Conservation (phyloP, 1,140 invertebrate species). For the Pseudoatta argentina region DNA sequence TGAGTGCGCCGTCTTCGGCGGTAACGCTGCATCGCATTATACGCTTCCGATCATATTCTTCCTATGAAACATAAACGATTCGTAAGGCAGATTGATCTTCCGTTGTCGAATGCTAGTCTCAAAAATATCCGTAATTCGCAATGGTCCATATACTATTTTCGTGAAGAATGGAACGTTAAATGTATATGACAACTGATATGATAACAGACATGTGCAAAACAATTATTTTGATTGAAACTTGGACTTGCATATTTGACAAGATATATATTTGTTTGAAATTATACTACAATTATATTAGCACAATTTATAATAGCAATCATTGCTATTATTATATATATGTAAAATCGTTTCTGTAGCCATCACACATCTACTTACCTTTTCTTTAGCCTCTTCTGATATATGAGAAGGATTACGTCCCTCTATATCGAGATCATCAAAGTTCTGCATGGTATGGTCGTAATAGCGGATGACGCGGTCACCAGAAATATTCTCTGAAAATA, state of each 20-base stretch:
- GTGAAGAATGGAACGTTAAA: neutral
- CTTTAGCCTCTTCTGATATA: constrained; percentile 84
- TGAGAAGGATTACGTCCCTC: constrained; percentile 85
- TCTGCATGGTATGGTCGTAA: constrained; percentile 81
- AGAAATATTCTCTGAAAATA: constrained; percentile 80
- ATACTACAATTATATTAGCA: neutral
- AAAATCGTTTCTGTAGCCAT: neutral
- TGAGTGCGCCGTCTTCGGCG: constrained; percentile 84
- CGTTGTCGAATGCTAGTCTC: constrained; percentile 8
- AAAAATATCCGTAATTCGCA: constrained; percentile 13
- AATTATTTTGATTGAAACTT: neutral
- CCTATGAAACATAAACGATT: constrained; percentile 80
- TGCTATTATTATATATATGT: no score
- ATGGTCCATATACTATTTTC: neutral
- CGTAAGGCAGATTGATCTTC: constrained; percentile 40
- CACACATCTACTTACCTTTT: constrained; percentile 82
- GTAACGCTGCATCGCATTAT: constrained; percentile 85
- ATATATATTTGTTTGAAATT: constrained; percentile 4
- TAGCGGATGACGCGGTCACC: constrained; percentile 55
- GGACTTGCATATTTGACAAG: neutral
- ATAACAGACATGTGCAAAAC: neutral
- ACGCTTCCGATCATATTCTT: constrained; percentile 85
- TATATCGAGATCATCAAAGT: constrained; percentile 86
- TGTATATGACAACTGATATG: neutral
- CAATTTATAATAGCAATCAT: neutral